Evolutionary conservation across 2,113 vertebrate species (phyloP), one percentile per base, ranked within the genome.

Genomic region (Corynorhinus townsendii): DNA sequence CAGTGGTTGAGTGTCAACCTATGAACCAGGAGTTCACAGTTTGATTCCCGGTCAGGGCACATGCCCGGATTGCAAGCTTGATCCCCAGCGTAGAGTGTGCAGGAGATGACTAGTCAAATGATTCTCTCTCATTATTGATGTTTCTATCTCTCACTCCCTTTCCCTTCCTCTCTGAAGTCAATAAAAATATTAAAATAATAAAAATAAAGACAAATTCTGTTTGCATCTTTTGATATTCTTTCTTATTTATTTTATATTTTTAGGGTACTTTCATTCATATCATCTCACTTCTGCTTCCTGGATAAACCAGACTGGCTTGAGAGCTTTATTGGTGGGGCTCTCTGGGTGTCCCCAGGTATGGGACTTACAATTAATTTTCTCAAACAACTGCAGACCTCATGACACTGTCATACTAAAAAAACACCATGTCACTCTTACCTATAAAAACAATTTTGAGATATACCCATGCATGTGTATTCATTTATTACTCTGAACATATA

Each of bases 191-290:
- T 59, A 59, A 59, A 59, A 26, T 59, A 56, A 59, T 59, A 62
- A 62, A 62, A 62, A 62, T 85, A 92, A 96, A 92, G 92, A 90
- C 40, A 76, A 95, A 86, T 93, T 81, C 71, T 86, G 35, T 92
- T 86, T 86, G 56, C 73, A 89, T 84, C 73, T 95, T 76, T 90
- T 59, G 72, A 82, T 72, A 35, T 54, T 28, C 38, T 79, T 81
- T 94, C 68, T 81, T 75, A 85, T 93, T 91, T 96, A 95, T 95
- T 75, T 92, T 68, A 82, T 52, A 95, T 89, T 91, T 75, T 94
- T 76, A 94, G 64, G 86, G 38, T 52, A 80, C 33, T 79, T 94
- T 82, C 49, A 15, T 20, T 86, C 28, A 11, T 14, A 24, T 85
- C 45, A 40, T 71, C 54, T 88, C 72, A 90, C 69, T 47, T 59